Evolutionary conservation across 2,797 vertebrate species (phyloP).

Genomic region (Prionace glauca): DNA sequence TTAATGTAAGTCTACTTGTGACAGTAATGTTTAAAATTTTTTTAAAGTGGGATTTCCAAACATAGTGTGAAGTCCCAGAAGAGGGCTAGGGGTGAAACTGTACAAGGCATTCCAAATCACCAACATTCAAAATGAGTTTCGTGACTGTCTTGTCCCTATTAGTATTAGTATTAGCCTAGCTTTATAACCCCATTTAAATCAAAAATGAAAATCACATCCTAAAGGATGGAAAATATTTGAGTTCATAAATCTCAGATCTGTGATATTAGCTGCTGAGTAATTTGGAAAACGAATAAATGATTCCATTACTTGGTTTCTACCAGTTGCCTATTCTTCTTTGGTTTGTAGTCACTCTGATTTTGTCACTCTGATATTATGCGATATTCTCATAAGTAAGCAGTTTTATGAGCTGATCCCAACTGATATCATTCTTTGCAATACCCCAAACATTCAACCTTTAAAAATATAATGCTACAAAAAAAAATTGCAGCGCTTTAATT

Average conservation of each 20-base stretch:
- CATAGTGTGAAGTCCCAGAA: no score
- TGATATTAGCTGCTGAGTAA: neutral
- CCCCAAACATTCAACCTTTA: neutral
- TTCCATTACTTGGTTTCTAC: neutral
- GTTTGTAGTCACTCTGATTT: neutral
- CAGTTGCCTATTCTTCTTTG: neutral
- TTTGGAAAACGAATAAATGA: neutral
- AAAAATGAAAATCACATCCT: neutral
- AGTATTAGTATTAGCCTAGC: neutral
- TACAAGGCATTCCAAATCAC: neutral
- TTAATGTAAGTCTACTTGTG: no score
- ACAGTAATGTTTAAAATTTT: no score
- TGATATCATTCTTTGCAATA: neutral
- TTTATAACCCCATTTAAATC: neutral
- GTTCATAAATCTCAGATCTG: neutral
- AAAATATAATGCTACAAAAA: neutral
- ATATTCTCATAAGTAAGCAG: neutral
- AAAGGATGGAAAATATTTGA: neutral
- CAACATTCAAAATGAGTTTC: neutral
- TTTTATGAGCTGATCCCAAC: neutral
- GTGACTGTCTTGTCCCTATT: neutral
- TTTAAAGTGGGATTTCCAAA: neutral
- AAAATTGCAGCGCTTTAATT: no score
- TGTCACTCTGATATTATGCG: neutral
- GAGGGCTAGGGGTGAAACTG: neutral